phyloP scores from a whole-genome alignment of 2,113 vertebrate species.

The Phalacrocorax carbo region DNA sequence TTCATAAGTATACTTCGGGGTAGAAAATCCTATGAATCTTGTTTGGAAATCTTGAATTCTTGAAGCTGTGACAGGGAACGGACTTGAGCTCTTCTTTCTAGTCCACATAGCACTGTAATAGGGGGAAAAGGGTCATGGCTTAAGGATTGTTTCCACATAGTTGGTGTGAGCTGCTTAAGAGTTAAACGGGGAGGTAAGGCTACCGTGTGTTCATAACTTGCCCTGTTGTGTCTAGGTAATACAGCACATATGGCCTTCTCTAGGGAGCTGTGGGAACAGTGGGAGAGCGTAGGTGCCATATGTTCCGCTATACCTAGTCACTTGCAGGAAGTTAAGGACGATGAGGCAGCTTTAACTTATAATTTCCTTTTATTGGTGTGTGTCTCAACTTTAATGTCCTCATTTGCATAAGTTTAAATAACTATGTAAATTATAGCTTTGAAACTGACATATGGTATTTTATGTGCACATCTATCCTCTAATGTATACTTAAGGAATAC shows the following conservation, averaged over 20 bases:
- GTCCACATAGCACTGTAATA: not conserved
- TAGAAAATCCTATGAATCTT: not conserved
- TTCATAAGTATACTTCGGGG: not conserved
- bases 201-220: not conserved
- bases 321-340: conserved; percentile 39
- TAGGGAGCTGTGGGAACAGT: conserved; percentile 30
- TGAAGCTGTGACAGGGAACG: rapidly evolving
- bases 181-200: not conserved
- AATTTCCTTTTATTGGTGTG: conserved; percentile 70
- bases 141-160: not conserved
- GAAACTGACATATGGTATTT: conserved; percentile 61
- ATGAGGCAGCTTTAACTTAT: conserved; percentile 61
- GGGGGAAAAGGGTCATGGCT: not conserved
- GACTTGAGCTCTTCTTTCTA: not conserved
- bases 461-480: conserved; percentile 51
- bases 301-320: conserved; percentile 42
- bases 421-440: conserved; percentile 66
- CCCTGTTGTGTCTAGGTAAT: conserved; percentile 37
- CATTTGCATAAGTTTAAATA: conserved; percentile 75
- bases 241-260: conserved; percentile 45
- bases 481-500: conserved; percentile 61
- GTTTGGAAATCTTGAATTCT: not conserved
- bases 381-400: conserved; percentile 59
- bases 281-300: conserved; percentile 20
- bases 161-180: not conserved